A percentile compares a stretch with the other conserved stretches of the same genome.
phyloP scores from a whole-genome alignment of 2,113 vertebrate species.

The Meleagris gallopavo region DNA sequence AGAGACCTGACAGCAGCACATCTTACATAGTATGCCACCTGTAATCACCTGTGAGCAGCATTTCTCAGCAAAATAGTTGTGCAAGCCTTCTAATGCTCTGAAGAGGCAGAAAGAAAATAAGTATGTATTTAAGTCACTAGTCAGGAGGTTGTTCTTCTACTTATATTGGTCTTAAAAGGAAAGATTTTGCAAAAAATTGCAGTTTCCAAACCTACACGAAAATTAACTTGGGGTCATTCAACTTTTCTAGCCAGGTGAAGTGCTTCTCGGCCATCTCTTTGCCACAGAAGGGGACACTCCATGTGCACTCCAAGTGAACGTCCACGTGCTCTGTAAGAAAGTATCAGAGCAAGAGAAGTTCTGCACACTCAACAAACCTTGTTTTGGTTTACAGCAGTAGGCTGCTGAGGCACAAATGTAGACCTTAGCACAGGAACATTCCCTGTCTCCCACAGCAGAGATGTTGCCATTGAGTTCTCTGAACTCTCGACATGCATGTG shows the following conservation, averaged over 20 bases:
- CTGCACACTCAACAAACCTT: background rate
- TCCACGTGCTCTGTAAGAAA: background rate
- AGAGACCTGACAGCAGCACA: background rate
- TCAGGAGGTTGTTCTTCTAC: background rate
- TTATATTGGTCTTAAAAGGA: background rate
- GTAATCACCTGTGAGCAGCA: background rate
- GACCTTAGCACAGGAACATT: background rate
- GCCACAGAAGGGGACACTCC: background rate
- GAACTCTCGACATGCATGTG: accelerated
- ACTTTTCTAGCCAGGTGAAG: background rate
- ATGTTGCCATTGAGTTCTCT: accelerated
- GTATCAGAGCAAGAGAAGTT: background rate
- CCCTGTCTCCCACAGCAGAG: background rate
- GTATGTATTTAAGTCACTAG: accelerated
- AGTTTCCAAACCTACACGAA: background rate
- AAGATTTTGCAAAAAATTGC: background rate
- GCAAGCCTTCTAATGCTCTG: background rate
- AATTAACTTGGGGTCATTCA: background rate
- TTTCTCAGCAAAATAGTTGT: background rate
- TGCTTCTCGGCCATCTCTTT: background rate
- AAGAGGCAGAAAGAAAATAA: background rate
- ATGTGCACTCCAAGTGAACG: background rate
- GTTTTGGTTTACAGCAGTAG: background rate
- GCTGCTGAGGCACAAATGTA: background rate
- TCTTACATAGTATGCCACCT: background rate